Base-by-base conservation (phyloP, 2,113 vertebrate genomes). In the Arvicanthis niloticus region DNA sequence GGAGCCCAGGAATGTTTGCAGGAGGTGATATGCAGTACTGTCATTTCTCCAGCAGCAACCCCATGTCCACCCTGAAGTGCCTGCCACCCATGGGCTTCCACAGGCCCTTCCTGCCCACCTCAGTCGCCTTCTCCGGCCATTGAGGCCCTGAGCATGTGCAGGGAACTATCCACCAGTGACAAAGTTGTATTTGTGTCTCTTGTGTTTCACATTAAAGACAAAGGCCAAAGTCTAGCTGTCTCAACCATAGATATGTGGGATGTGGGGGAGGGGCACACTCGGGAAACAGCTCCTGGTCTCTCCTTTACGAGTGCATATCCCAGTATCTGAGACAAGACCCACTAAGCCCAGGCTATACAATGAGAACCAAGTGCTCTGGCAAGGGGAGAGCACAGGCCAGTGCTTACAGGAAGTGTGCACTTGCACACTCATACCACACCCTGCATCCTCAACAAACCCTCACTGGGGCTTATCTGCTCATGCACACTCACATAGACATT, bases 21-120 rank as follows among this genome's bases (percentile, higher is more conserved):
- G 40, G 80, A 45, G 91, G 16, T 22, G 2, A 24, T 16, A 8
- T 0, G 34, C 3, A 0, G 88, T 2, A 1, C 15, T 0, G 0
- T 5, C 67, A 8, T 45, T 60, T 67, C 65, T 80, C 78, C 6
- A 2, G 53, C 1, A 2, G 17, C 0, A 24, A 29, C 3, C 8
- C 58, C 2, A 2, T n/a, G 17, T 1, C 85, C 40, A 9, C 15
- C 37, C 62, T 45, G 29, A 17, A 3, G 24, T 3, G 3, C 15
- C 22, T 17, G 53, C 51, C 65, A 34, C 8, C 26, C 40, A n/a
- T 5, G 10, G 78, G 90, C 51, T 56, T 37, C 6, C 29, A 17
- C 29, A 24, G 16, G 19, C 5, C n/a, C 72, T 58, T 81, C 3
- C 3, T 21, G 6, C 29, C 10, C n/a, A 16, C 40, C 21, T 6